phyloP scores from a whole-genome alignment of 2,888 invertebrate species.

The Thysanoteuthis rhombus region DNA sequence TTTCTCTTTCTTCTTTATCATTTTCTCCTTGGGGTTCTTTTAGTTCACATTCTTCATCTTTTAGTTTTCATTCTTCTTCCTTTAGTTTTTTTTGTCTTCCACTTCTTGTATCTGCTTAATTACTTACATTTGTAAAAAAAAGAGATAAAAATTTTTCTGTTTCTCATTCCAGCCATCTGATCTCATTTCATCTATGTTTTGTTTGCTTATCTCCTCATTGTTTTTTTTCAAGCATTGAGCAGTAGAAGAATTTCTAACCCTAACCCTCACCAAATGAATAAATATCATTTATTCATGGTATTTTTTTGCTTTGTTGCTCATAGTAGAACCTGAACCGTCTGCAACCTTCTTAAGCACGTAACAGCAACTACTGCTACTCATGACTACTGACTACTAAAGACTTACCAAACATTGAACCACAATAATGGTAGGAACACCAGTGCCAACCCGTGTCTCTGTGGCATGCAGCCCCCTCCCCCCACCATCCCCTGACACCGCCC shows the following conservation, averaged over 20 bases:
- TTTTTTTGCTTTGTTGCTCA: neutral
- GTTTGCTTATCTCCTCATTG: neutral
- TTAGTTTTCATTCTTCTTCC: neutral
- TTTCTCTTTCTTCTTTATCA: too few relatives aligned
- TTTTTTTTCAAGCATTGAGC: neutral
- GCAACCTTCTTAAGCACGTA: neutral
- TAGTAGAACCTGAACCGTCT: neutral
- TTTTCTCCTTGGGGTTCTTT: too few relatives aligned
- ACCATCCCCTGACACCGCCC: neutral
- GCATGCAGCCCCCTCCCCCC: neutral
- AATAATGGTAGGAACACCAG: neutral
- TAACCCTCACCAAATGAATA: neutral
- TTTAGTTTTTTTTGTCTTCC: neutral
- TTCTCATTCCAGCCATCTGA: neutral
- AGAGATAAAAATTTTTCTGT: neutral
- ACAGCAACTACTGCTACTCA: neutral
- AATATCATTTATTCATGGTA: neutral
- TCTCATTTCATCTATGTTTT: neutral
- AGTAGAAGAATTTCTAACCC: too few relatives aligned
- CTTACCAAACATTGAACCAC: neutral
- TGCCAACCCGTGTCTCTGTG: neutral
- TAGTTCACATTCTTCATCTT: neutral
- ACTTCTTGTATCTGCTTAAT: neutral
- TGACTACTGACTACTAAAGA: neutral
- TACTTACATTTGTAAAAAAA: neutral